Evolutionary conservation across 1,140 invertebrate genomes (phyloP), one percentile per base, ranked within the genome.

Genomic region (Drosophila paulistorum): DNA sequence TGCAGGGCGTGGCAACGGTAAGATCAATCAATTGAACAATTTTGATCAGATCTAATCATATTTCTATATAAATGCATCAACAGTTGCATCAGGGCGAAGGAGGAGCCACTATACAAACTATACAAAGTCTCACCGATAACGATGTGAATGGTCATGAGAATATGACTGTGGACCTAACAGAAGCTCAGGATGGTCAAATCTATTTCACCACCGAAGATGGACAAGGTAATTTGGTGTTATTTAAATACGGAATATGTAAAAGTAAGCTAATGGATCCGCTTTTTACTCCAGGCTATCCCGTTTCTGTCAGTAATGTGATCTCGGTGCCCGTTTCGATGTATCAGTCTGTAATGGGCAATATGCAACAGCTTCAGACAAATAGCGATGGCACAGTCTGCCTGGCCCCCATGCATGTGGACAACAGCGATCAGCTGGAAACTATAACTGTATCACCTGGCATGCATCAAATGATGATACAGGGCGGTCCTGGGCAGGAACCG

Each of bases 311-410:
- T 85, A 97, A 98, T 51, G 98, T 99, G 92, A 98, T 99, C 81
- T 98, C 97, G 42, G 96, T 99, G 70, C 98, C 98, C 57, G 97
- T 99, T 60, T 97, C 97, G 26, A 98, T 99, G 96, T 99, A 99
- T 93, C 98, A 99, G 93, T 97, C 97, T 45, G 97, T 99, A 93
- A 97, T 98, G 82, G 97, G 97, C 26, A 98, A 97, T 92, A 97
- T 98, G 89, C 96, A 97, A 92, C 94, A 95, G 84, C 93, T 96
- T 61, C 95, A 96, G 85, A 93, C 94, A n/a, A 94, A 94, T 81
- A 95, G 95, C 83, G 95, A 96, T 79, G 95, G 95, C 65, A 96
- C 95, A 26, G 95, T 97, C 83, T 96, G 96, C 91, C 94, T 97
- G 20, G 95, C 96, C 65, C 96, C 96, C 63, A 96, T 97, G 82